Base-by-base conservation (phyloP, 2,797 vertebrate genomes). In the Sciurus carolinensis region DNA sequence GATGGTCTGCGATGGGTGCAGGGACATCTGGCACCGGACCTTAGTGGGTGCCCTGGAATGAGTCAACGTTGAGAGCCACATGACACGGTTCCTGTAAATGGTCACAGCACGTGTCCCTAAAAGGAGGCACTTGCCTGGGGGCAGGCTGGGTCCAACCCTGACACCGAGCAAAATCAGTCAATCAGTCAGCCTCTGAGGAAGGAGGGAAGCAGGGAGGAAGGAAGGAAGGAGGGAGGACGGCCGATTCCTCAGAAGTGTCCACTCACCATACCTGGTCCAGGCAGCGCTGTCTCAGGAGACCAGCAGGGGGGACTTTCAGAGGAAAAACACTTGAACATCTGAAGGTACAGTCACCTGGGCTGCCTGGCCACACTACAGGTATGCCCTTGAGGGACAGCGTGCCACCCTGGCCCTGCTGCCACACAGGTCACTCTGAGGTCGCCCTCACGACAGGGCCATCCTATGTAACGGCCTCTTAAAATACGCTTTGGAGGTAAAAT, bases 61-160 rank as follows among this genome's bases (percentile, higher is more conserved):
- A 97, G 94, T 94, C 97, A 95, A 93, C 95, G 86, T 95, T 97
- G 96, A 95, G 98, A 98, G 97, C 95, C 52, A 97, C 76, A 97
- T 97, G 96, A 90, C 80, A 75, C 26, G 0, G 13, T 92, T 97
- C 87, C 84, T 88, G 72, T 95, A 97, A 94, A 94, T 82, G 44
- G 86, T 91, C 52, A 83, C 0, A 0, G 95, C 90, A 88, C 95
- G 89, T 96, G 96, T 85, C 95, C 82, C 54, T 72, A 7, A 17
- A 92, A 62, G 54, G 67, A 90, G 96, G 54, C 62, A 71, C 75
- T 82, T 87, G 97, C 90, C 95, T 96, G 90, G 95, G 90, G 98
- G 84, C 84, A 73, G 57, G 89, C 71, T 1, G 0, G 28, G 90
- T 81, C 57, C 57, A 15, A 77, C 13, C 57, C 69, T 94, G 57